Evolutionary conservation across 2,888 invertebrate species (phyloP).

Genomic region (Dryococelus australis): DNA sequence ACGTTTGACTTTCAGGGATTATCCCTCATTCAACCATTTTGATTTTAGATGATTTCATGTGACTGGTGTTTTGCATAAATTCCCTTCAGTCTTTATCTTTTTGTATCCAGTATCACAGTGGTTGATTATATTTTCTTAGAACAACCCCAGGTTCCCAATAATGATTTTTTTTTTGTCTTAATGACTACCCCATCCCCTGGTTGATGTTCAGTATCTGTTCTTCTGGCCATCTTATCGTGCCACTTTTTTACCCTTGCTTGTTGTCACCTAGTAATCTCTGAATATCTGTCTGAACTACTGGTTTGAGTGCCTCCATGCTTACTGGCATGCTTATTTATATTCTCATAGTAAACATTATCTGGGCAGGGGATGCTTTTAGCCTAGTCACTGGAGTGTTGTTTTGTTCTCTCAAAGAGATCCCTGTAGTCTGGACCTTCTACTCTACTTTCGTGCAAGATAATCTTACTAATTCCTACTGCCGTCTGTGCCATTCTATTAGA

Average conservation of each 20-base stretch:
- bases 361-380: not conserved
- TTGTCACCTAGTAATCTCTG: too few relatives aligned
- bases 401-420: not conserved
- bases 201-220: not conserved
- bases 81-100: not conserved
- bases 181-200: not conserved
- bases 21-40: not conserved
- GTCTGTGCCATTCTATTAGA: not conserved
- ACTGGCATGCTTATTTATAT: not conserved
- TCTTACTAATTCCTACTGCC: not conserved
- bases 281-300: not conserved
- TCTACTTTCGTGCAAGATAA: not conserved
- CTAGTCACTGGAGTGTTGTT: not conserved
- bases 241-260: not conserved
- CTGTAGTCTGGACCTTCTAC: not conserved
- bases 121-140: not conserved
- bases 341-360: not conserved
- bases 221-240: not conserved
- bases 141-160: not conserved
- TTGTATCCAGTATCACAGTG: not conserved
- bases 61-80: not conserved
- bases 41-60: not conserved
- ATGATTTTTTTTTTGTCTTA: not conserved
- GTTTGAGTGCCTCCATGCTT: not conserved
- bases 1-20: too few relatives aligned